Conservation (phyloP, 2,888 invertebrate species). For the Glaucopsyche alexis region DNA sequence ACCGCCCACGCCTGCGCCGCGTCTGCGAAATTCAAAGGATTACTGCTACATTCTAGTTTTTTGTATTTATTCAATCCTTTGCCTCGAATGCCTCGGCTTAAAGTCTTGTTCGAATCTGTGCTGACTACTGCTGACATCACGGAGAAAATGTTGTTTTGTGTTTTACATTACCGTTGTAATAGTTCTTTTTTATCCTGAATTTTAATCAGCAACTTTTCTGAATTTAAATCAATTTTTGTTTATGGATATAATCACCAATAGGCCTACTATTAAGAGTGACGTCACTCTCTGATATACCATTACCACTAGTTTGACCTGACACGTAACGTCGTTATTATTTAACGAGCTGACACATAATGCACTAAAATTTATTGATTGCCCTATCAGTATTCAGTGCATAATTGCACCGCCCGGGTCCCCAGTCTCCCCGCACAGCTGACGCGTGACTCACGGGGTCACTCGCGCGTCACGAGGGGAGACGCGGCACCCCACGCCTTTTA, state of each 20-base stretch:
- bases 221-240: no score
- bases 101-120: not conserved
- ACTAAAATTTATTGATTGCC: conserved; percentile 7
- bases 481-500: not conserved
- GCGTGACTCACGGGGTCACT: conserved; percentile 17
- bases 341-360: not conserved
- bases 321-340: not conserved
- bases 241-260: no score
- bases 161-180: not conserved
- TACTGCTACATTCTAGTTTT: conserved; percentile 14
- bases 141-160: not conserved
- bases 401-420: not conserved
- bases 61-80: conserved; percentile 19
- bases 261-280: not conserved
- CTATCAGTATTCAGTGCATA: conserved; percentile 16
- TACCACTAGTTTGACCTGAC: not conserved
- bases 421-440: conserved; percentile 7
- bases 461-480: conserved; percentile 8
- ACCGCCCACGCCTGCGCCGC: no score
- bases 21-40: conserved; percentile 7
- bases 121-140: not conserved
- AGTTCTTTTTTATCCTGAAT: not conserved
- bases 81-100: conserved; percentile 1
- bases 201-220: not conserved
- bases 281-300: not conserved